Conservation (phyloP, 1,140 invertebrate genomes). For the Diachasmimorpha longicaudata region DNA sequence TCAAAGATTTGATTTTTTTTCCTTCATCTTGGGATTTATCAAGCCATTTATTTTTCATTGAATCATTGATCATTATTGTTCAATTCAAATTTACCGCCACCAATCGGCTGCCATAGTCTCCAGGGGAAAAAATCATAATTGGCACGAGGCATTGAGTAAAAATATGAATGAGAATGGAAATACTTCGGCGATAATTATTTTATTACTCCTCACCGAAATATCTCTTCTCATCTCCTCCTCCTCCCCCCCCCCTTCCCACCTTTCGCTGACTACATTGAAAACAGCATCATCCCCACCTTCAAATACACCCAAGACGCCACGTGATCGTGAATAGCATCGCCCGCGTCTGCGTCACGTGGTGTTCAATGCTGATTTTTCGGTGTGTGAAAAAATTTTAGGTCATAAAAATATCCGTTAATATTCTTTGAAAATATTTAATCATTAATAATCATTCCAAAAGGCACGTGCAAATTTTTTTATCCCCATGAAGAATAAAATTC, state of each 20-base stretch:
- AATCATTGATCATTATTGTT: not conserved
- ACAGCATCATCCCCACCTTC: slow-evolving; percentile 11
- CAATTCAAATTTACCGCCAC: not conserved
- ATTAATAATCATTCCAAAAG: not conserved
- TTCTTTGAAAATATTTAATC: not conserved
- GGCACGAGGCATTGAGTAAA: not conserved
- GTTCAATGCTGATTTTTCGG: not conserved
- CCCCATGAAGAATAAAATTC: not conserved
- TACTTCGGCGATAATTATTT: not conserved
- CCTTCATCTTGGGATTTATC: no score
- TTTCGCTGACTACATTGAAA: not conserved
- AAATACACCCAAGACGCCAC: slow-evolving; percentile 20
- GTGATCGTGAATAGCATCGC: slow-evolving; percentile 22
- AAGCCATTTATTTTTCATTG: not conserved
- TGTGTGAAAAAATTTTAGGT: not conserved
- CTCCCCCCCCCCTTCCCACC: not conserved
- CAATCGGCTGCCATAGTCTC: not conserved
- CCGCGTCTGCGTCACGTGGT: slow-evolving; percentile 30
- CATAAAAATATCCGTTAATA: not conserved
- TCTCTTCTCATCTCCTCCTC: no score
- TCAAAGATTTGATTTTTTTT: no score
- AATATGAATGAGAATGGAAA: not conserved
- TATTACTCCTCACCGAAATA: not conserved
- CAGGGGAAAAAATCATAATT: not conserved
- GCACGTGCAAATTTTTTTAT: no score